Evolutionary conservation across 2,113 vertebrate genomes (phyloP).

Genomic region (Neomonachus schauinslandi): DNA sequence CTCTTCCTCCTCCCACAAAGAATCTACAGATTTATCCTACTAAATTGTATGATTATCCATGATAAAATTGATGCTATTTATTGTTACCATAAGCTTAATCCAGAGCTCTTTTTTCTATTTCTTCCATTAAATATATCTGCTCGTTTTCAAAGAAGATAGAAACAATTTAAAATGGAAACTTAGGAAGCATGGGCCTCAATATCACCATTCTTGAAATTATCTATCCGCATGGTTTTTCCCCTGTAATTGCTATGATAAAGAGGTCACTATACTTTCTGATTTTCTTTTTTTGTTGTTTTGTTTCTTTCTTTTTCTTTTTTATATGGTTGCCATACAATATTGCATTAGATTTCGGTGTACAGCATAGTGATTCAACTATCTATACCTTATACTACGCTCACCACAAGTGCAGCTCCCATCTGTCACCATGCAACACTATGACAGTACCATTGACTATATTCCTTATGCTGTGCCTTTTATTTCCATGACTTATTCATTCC

Average conservation of each 20-base stretch:
- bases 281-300: neutral
- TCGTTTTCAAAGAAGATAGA: conserved; percentile 12
- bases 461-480: neutral
- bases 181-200: neutral
- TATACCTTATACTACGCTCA: neutral
- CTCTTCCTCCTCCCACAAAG: neutral
- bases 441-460: neutral
- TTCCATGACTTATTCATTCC: neutral
- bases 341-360: neutral
- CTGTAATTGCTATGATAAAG: neutral
- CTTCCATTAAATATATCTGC: conserved; percentile 18
- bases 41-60: neutral
- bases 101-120: conserved; percentile 20
- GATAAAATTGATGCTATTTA: neutral
- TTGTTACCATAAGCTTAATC: neutral
- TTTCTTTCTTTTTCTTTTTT: neutral
- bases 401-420: neutral
- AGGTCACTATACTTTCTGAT: neutral
- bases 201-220: neutral
- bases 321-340: neutral
- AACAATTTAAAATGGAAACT: neutral
- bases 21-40: neutral
- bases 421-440: neutral
- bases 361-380: neutral
- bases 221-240: neutral